Conservation (phyloP, 2,888 invertebrate species). For the Perizoma flavofasciatum region DNA sequence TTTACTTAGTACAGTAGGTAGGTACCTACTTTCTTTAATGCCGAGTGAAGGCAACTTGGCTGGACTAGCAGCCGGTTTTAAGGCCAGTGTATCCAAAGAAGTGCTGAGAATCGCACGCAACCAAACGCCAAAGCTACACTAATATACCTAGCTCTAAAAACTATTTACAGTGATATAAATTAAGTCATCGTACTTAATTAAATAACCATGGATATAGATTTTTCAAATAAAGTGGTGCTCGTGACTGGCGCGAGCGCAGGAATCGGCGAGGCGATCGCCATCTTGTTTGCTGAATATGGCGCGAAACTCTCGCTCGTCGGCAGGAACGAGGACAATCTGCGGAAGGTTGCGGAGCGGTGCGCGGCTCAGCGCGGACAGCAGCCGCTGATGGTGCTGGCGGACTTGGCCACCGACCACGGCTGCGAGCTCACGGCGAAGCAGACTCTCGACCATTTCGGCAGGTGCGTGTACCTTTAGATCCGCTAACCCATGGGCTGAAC, state of each 20-base stretch:
- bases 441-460: conserved; percentile 49
- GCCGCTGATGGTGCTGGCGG: conserved; percentile 49
- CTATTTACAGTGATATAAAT: too few relatives aligned
- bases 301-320: conserved; percentile 52
- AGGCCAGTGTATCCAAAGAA: too few relatives aligned
- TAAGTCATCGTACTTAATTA: too few relatives aligned
- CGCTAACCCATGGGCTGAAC: too few relatives aligned
- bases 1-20: too few relatives aligned
- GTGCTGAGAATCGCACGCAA: too few relatives aligned
- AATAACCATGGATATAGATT: conserved; percentile 39
- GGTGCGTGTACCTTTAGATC: conserved; percentile 32
- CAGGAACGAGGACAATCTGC: conserved; percentile 46
- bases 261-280: conserved; percentile 50
- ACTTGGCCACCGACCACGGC: conserved; percentile 54
- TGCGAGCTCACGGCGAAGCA: conserved; percentile 47
- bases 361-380: conserved; percentile 39
- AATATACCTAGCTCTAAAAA: too few relatives aligned
- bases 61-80: too few relatives aligned
- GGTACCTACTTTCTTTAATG: too few relatives aligned
- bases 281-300: conserved; percentile 48
- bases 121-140: too few relatives aligned
- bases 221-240: conserved; percentile 51
- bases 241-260: conserved; percentile 59
- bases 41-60: too few relatives aligned
- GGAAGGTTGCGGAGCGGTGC: conserved; percentile 43